Evolutionary conservation across 35 echinoderm and acorn worm species (phyloP), one percentile per base, ranked within the genome.

Genomic region (Anneissia japonica): DNA sequence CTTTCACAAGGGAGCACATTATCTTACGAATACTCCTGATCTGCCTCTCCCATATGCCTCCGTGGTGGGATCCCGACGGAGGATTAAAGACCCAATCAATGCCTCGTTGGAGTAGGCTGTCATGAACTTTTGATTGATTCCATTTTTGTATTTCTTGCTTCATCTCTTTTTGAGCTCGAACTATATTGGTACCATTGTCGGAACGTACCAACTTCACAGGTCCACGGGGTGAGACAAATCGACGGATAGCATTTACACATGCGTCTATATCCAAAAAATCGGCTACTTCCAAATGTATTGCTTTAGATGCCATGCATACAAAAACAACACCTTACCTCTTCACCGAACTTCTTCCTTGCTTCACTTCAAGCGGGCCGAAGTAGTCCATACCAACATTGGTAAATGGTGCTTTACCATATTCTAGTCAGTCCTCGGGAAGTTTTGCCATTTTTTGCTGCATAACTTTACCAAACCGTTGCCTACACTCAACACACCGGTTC

Each of bases 401-500:
- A 32, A 75, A 75, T 75, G 73, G 73, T 4, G 73, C 26, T 6
- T 4, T 7, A 32, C 6, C 14, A 43, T 43, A 23, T 23, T 75
- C 23, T 9, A 75, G 3, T 7, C 73, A 4, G 31, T 75, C 73
- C 3, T 26, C 26, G 23, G 73, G 73, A 37, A 80, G 37, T 6
- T 80, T 2, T 9, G 78, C 33, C 33, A 35, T 35, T 37, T 37
- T 82, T 56, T 89, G 87, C 34, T 37, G 13, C 30, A 35, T 35
- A 17, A 31, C 31, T 37, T 82, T 89, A 3, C 40, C 32, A 35
- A 37, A 72, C 14, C 74, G 79, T 32, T 30, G 34, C 74, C 87
- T 82, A 36, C 46, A 89, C 4, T 31, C 74, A 21, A 83, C 80
- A 83, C 87, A 89, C 16, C 35, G 74, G 35, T 39, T 72, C 23